These are phyloP conservation scores for Pissodes strobi DNA, from an alignment of 1,140 invertebrate species.

Conservation along the genomic window DNA sequence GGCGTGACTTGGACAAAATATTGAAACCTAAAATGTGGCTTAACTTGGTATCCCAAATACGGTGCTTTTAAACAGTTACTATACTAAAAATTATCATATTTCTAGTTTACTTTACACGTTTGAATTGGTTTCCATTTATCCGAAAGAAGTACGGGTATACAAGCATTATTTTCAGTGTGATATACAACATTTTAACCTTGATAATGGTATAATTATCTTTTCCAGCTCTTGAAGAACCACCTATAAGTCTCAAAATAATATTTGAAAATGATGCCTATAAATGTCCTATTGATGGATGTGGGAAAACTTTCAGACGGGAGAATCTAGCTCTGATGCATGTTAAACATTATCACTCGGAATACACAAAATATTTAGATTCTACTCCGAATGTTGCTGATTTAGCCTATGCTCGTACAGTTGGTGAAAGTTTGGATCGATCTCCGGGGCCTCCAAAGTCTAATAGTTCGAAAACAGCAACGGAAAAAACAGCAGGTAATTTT, in stretches of 20 bases:
- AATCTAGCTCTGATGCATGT: conserved; percentile 87
- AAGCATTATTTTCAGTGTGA: conserved; percentile 5
- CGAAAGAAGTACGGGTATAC: no score
- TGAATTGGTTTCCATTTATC: no score
- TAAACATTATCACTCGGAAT: conserved; percentile 87
- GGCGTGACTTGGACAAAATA: no score
- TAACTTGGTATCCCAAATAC: no score
- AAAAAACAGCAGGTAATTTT: conserved; percentile 1
- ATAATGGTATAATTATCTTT: no score
- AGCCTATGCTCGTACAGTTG: conserved; percentile 75
- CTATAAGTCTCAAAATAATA: conserved; percentile 43
- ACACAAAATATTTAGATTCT: conserved; percentile 72
- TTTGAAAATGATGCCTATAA: conserved; percentile 69
- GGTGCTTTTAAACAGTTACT: no score
- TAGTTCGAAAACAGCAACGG: conserved; percentile 1
- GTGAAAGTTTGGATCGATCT: conserved; percentile 58
- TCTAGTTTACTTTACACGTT: no score
- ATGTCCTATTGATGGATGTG: conserved; percentile 82
- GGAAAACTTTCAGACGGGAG: conserved; percentile 88
- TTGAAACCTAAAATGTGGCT: no score
- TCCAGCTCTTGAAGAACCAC: conserved; percentile 14
- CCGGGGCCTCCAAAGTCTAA: conserved; percentile 28
- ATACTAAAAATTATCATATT: no score
- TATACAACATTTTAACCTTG: neutral
- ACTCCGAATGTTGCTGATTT: conserved; percentile 85